Percentiles rank a stretch among this genome's conserved stretches.
phyloP scores from a whole-genome alignment of 2,113 vertebrate genomes.

The Platycercus adscitus region DNA sequence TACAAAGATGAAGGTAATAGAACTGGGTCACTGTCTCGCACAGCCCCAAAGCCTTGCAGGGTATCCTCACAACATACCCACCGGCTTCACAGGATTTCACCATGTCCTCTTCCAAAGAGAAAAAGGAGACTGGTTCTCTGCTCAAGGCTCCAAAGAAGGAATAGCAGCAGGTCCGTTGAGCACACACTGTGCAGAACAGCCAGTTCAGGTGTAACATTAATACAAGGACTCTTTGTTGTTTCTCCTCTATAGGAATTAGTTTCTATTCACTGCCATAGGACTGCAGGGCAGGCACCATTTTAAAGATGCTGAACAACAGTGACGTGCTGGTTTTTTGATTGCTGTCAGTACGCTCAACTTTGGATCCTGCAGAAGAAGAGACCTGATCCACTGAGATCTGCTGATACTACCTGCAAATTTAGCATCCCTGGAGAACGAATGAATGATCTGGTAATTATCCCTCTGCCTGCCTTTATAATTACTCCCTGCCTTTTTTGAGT shows the following conservation, averaged over 20 bases:
- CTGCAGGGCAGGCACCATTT: background rate
- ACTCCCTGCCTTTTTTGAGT: background rate
- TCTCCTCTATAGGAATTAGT: background rate
- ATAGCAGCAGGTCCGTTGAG: background rate
- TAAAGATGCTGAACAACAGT: background rate
- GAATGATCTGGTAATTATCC: background rate
- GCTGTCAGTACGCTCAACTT: background rate
- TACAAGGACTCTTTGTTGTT: background rate
- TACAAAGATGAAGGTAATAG: background rate
- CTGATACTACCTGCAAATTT: background rate
- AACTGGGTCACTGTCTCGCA: background rate
- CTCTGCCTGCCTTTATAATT: background rate
- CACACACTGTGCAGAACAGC: background rate
- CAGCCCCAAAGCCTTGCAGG: background rate
- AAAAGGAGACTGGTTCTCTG: background rate
- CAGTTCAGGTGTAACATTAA: background rate
- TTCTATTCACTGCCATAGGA: background rate
- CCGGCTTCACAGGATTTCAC: background rate
- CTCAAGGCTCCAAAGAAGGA: background rate
- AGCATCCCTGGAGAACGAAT: background rate
- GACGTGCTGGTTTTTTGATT: background rate
- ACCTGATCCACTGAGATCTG: background rate
- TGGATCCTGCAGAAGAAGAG: background rate
- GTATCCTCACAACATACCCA: background rate
- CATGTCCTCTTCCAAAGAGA: background rate